Evolutionary conservation across 2,113 vertebrate species (phyloP).

Genomic region (Pampusana beccarii): DNA sequence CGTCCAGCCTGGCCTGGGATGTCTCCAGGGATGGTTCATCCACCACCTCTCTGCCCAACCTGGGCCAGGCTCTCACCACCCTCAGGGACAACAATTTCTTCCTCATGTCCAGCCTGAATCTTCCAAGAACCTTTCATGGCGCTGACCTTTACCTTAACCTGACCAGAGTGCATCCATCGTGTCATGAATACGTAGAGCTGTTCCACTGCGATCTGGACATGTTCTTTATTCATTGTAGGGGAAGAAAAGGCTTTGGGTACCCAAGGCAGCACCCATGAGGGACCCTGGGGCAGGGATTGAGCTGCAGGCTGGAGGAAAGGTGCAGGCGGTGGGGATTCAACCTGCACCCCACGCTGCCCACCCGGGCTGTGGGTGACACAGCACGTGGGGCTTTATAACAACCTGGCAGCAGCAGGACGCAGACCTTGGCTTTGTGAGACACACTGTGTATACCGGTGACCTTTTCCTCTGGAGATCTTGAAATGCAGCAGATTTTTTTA

Average conservation of each 20-base stretch:
- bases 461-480: neutral
- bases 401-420: neutral
- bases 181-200: neutral
- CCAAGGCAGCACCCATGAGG: neutral
- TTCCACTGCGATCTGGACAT: neutral
- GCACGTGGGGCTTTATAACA: neutral
- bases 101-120: too few relatives aligned
- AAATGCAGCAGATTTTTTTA: neutral
- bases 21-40: too few relatives aligned
- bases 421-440: neutral
- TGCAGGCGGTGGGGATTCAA: neutral
- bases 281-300: neutral
- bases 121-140: neutral
- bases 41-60: too few relatives aligned
- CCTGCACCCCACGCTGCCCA: neutral
- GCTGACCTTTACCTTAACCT: neutral
- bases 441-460: rapidly evolving
- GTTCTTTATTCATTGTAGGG: neutral
- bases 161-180: neutral
- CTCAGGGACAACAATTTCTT: too few relatives aligned
- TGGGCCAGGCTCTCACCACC: too few relatives aligned
- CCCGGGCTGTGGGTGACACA: neutral
- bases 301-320: neutral
- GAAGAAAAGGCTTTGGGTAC: neutral
- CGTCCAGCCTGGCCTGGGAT: too few relatives aligned